Evolutionary conservation across 2,888 invertebrate genomes (phyloP).

Genomic region (Drosophila colorata): DNA sequence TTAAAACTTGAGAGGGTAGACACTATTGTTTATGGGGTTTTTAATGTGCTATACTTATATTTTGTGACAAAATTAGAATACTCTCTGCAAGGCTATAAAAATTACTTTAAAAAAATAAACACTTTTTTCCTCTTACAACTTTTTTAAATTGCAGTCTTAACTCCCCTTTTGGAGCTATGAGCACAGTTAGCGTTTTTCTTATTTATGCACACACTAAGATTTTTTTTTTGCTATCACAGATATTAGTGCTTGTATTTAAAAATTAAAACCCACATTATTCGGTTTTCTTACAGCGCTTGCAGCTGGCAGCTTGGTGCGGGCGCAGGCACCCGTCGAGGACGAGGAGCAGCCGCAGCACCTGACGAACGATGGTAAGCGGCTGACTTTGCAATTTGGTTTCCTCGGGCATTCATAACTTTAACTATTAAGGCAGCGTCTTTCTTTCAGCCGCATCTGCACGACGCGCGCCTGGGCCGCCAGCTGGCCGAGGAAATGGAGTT

Average conservation of each 20-base stretch:
- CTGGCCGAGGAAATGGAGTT: slow-evolving; percentile 39
- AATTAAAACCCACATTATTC: not conserved
- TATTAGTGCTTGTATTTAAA: not conserved
- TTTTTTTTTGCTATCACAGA: too few relatives aligned
- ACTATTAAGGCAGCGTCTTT: slow-evolving; percentile 85
- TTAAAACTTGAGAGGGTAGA: too few relatives aligned
- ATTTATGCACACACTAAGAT: too few relatives aligned
- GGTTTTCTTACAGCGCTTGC: slow-evolving; percentile 37
- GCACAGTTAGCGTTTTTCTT: too few relatives aligned
- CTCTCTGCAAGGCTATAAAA: too few relatives aligned
- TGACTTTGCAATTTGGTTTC: slow-evolving; percentile 36
- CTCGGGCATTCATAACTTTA: slow-evolving; percentile 71
- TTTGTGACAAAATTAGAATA: too few relatives aligned
- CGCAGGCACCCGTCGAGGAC: slow-evolving; percentile 36
- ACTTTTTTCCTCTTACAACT: too few relatives aligned
- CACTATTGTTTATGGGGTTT: too few relatives aligned
- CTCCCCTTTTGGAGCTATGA: too few relatives aligned
- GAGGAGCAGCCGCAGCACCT: slow-evolving; percentile 77
- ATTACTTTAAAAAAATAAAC: too few relatives aligned
- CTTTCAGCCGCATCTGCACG: slow-evolving; percentile 83
- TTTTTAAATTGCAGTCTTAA: too few relatives aligned
- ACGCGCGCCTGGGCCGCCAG: slow-evolving; percentile 60
- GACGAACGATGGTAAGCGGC: slow-evolving; percentile 80
- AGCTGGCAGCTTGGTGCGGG: slow-evolving; percentile 19
- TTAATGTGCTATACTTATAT: too few relatives aligned